A percentile compares a stretch with the other conserved stretches of the same genome.
Conservation (phyloP, 2,113 vertebrate genomes). For the Perognathus longimembris region DNA sequence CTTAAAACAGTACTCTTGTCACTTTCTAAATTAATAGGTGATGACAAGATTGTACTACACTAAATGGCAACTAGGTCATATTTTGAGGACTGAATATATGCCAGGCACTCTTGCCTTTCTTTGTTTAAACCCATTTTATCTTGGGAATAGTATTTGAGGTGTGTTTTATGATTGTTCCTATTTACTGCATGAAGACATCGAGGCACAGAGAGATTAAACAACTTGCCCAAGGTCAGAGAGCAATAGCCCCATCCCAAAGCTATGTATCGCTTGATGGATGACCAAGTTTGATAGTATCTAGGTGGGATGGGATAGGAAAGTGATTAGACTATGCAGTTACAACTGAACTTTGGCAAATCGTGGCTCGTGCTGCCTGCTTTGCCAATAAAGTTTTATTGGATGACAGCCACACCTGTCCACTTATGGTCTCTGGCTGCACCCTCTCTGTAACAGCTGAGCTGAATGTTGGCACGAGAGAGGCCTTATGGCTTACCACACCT, state of each 20-base stretch:
- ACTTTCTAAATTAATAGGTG: slow-evolving; percentile 39
- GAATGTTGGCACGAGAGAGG: neutral
- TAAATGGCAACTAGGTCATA: neutral
- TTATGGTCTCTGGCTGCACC: neutral
- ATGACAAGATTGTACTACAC: neutral
- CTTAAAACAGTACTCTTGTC: neutral
- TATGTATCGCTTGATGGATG: neutral
- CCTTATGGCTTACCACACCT: neutral
- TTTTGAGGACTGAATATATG: neutral
- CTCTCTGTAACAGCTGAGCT: neutral
- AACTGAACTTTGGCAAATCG: neutral
- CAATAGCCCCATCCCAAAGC: neutral
- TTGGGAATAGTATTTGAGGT: neutral
- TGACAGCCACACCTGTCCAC: neutral
- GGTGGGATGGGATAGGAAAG: neutral
- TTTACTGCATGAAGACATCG: neutral
- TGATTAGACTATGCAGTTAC: neutral
- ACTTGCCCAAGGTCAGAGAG: neutral
- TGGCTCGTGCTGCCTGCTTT: neutral
- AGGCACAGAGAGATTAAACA: neutral
- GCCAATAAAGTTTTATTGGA: slow-evolving; percentile 38
- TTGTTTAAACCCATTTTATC: neutral
- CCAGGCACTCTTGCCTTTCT: neutral
- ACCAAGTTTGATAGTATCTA: neutral
- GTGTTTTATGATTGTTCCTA: neutral